A percentile compares a stretch with the other conserved stretches of the same genome.
Conservation (phyloP, 1,140 invertebrate species). For the Teleopsis dalmanni region DNA sequence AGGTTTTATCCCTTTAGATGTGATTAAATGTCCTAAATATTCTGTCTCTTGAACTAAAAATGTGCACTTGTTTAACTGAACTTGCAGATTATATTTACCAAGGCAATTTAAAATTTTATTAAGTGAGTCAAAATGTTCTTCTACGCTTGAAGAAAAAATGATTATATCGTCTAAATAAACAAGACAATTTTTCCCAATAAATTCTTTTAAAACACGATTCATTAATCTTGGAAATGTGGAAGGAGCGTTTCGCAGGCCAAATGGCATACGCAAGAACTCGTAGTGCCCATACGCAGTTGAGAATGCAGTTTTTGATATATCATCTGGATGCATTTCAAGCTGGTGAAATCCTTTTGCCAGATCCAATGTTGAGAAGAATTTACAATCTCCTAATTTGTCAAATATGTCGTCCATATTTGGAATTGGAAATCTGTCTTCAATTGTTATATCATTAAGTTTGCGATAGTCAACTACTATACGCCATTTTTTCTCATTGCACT, state of each 20-base stretch:
- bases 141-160: slow-evolving; percentile 14
- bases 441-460: slow-evolving; percentile 29
- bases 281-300: slow-evolving; percentile 15
- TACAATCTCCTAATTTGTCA: slow-evolving; percentile 12
- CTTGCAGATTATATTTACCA: slow-evolving; percentile 27
- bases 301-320: slow-evolving; percentile 21
- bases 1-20: background rate
- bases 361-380: slow-evolving; percentile 13
- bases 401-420: slow-evolving; percentile 5
- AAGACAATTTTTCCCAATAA: slow-evolving; percentile 10
- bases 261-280: slow-evolving; percentile 10
- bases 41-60: slow-evolving; percentile 34
- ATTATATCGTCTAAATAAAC: slow-evolving; percentile 20
- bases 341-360: slow-evolving; percentile 19
- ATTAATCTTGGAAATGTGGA: slow-evolving; percentile 15
- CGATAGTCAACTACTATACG: slow-evolving; percentile 36
- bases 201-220: slow-evolving; percentile 14
- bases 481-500: slow-evolving; percentile 29
- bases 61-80: slow-evolving; percentile 46
- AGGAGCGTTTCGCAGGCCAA: slow-evolving; percentile 15
- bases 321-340: slow-evolving; percentile 12
- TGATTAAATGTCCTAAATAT: background rate
- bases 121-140: slow-evolving; percentile 13
- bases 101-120: background rate
- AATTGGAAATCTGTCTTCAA: slow-evolving; percentile 13